Evolutionary conservation across 2,888 invertebrate genomes (phyloP).

Genomic region (Eumerus sabulonum): DNA sequence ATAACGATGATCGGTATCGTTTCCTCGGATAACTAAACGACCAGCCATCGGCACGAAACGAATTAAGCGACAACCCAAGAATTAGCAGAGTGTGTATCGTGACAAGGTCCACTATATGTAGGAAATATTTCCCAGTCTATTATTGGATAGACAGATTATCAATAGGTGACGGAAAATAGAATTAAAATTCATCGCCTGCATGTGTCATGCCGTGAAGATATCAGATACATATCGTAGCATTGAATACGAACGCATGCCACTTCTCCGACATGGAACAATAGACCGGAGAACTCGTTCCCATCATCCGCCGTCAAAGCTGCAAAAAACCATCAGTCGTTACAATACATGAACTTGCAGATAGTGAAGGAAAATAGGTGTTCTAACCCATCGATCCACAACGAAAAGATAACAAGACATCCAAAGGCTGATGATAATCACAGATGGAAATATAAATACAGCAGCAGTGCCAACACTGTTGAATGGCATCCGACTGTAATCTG

Average conservation of each 20-base stretch:
- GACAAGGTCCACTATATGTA: too few species aligned
- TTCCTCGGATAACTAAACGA: too few species aligned
- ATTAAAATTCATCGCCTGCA: conserved; percentile 41
- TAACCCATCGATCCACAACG: conserved; percentile 54
- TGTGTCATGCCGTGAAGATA: conserved; percentile 21
- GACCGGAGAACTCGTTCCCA: conserved; percentile 37
- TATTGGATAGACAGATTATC: conserved; percentile 28
- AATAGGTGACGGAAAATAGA: conserved; percentile 22
- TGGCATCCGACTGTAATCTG: conserved; percentile 20
- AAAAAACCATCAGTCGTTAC: conserved; percentile 14
- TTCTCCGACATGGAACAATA: conserved; percentile 58
- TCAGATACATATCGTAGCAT: conserved; percentile 56
- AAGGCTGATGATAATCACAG: conserved; percentile 50
- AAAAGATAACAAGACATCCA: conserved; percentile 38
- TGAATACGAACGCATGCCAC: conserved; percentile 62
- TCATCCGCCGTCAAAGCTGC: neutral
- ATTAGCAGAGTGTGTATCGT: too few species aligned
- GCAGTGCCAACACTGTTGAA: conserved; percentile 27
- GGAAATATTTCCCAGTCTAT: too few species aligned
- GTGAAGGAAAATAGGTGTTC: conserved; percentile 25
- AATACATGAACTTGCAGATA: conserved; percentile 55
- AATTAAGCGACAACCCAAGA: too few species aligned
- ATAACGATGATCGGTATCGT: too few species aligned
- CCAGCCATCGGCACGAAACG: too few species aligned
- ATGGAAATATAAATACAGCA: conserved; percentile 20